Evolutionary conservation across 2,888 invertebrate genomes (phyloP).

Genomic region (Pogonocherus hispidulus): DNA sequence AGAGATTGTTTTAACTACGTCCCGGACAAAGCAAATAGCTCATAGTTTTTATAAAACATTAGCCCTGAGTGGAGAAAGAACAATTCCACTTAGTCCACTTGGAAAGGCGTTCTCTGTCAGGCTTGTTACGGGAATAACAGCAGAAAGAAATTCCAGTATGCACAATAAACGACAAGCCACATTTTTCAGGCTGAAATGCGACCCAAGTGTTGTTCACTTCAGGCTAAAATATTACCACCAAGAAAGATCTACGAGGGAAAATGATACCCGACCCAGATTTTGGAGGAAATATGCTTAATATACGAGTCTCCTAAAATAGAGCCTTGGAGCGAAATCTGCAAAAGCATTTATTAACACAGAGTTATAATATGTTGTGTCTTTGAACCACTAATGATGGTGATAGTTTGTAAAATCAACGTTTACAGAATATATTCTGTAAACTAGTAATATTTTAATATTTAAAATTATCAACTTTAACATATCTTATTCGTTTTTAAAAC

Average conservation of each 20-base stretch:
- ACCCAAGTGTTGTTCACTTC: slow-evolving; percentile 65
- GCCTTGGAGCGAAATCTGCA: neutral
- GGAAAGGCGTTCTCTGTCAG: slow-evolving; percentile 34
- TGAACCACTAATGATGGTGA: too few species aligned
- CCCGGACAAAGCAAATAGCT: neutral
- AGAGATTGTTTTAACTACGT: neutral
- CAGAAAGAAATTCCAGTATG: slow-evolving; percentile 58
- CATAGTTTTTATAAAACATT: slow-evolving; percentile 15
- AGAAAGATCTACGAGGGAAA: slow-evolving; percentile 62
- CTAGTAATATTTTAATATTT: too few species aligned
- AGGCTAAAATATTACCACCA: slow-evolving; percentile 64
- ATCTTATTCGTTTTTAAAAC: too few species aligned
- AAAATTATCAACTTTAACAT: too few species aligned
- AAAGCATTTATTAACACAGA: neutral
- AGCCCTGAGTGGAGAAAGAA: neutral
- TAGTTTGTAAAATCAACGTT: too few species aligned
- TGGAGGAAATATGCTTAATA: slow-evolving; percentile 59
- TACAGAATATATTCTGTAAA: too few species aligned
- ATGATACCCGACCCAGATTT: slow-evolving; percentile 59
- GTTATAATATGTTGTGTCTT: neutral
- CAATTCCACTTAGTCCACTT: slow-evolving; percentile 26
- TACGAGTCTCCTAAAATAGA: slow-evolving; percentile 32
- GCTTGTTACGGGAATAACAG: slow-evolving; percentile 54
- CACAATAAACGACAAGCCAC: slow-evolving; percentile 62
- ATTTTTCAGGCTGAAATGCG: slow-evolving; percentile 65